Evolutionary conservation across 2,797 vertebrate species (phyloP).

Genomic region (Syndactyla subalaris): DNA sequence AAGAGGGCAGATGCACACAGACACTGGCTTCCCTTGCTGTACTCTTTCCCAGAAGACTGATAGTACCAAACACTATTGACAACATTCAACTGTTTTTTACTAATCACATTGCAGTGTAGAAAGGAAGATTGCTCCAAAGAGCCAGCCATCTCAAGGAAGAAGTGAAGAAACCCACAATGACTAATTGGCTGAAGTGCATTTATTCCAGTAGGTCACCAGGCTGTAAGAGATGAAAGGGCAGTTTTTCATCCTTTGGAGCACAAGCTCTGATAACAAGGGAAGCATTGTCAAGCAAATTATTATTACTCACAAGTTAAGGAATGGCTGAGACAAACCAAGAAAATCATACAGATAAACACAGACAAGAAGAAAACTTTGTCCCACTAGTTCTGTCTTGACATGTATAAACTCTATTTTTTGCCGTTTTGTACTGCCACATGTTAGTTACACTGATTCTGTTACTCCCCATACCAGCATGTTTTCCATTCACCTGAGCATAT

Average conservation of each 20-base stretch:
- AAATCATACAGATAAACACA: background rate
- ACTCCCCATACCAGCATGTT: background rate
- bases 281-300: background rate
- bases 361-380: background rate
- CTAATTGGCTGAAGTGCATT: background rate
- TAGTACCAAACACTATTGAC: background rate
- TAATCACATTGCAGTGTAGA: background rate
- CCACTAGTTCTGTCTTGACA: background rate
- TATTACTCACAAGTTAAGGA: background rate
- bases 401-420: background rate
- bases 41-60: background rate
- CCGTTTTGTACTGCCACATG: background rate
- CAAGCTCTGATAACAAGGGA: background rate
- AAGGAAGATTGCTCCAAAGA: background rate
- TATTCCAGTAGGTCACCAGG: background rate
- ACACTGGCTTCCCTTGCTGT: background rate
- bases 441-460: background rate
- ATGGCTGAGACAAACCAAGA: background rate
- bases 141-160: background rate
- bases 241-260: background rate
- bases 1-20: background rate
- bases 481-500: background rate
- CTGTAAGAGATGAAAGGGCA: background rate
- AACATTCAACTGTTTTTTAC: background rate
- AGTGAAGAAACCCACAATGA: background rate